These are phyloP conservation scores for Tychaedon coryphoeus DNA, from an alignment of 2,113 vertebrate species.

Conservation along the genomic window DNA sequence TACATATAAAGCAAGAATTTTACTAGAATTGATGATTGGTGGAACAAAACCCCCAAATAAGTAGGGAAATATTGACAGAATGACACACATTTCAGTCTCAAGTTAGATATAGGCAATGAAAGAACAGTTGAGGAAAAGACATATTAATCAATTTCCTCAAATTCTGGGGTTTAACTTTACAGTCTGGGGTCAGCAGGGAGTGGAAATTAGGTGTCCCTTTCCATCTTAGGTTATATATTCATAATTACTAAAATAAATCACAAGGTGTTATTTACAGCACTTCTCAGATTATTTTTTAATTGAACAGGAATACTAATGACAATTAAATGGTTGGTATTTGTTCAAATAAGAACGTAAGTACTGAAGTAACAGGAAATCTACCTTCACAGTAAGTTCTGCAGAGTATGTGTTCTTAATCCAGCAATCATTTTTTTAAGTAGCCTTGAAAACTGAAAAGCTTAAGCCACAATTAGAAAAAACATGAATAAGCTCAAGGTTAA, in stretches of 20 bases:
- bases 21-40: not conserved
- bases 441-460: not conserved
- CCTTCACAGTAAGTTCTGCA: not conserved
- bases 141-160: not conserved
- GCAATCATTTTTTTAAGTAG: not conserved
- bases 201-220: not conserved
- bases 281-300: not conserved
- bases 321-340: not conserved
- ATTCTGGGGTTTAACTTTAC: not conserved
- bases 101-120: not conserved
- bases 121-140: not conserved
- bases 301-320: not conserved
- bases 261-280: not conserved
- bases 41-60: not conserved
- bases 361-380: not conserved
- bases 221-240: not conserved
- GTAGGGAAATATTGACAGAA: not conserved
- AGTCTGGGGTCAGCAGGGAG: accelerated
- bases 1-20: not conserved
- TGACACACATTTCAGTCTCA: not conserved
- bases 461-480: not conserved
- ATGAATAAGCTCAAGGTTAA: not conserved
- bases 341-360: not conserved
- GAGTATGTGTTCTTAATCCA: not conserved
- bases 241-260: not conserved